These are phyloP conservation scores for Apolygus lucorum DNA, from an alignment of 1,140 invertebrate genomes.

Conservation along the genomic window DNA sequence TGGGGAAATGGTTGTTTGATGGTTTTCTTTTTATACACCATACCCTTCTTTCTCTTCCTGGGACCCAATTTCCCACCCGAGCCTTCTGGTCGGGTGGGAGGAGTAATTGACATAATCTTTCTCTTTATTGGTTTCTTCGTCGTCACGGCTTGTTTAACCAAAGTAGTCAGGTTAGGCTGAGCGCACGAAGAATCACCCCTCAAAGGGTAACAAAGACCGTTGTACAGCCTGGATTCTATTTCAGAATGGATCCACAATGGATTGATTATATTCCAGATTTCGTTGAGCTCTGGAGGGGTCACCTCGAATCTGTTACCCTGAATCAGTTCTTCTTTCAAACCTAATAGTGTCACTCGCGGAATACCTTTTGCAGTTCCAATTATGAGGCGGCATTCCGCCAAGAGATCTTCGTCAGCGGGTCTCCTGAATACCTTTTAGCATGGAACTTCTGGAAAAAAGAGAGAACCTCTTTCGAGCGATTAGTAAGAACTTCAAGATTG, in stretches of 20 bases:
- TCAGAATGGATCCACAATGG: neutral
- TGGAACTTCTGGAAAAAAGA: neutral
- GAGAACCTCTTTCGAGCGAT: neutral
- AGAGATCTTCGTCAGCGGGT: neutral
- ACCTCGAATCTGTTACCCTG: slow-evolving; percentile 1
- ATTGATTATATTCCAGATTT: neutral
- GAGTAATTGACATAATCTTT: neutral
- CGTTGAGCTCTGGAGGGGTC: neutral
- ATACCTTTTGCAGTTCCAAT: neutral
- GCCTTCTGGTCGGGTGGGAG: slow-evolving; percentile 10
- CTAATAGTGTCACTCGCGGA: neutral
- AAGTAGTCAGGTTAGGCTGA: neutral
- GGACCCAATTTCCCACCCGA: neutral
- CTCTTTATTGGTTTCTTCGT: neutral
- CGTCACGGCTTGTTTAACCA: neutral
- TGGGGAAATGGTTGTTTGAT: too few relatives aligned
- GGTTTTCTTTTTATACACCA: too few relatives aligned
- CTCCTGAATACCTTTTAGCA: neutral
- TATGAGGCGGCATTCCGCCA: neutral
- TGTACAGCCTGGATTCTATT: neutral
- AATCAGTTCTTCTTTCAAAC: neutral
- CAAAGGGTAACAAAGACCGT: neutral
- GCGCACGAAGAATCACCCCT: neutral
- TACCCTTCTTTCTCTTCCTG: slow-evolving; percentile 32
- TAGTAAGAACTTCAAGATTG: neutral